Evolutionary conservation across 30 jellyfish, hydroid and myxozoan genomes (phyloP).

Genomic region (Aurelia aurita): DNA sequence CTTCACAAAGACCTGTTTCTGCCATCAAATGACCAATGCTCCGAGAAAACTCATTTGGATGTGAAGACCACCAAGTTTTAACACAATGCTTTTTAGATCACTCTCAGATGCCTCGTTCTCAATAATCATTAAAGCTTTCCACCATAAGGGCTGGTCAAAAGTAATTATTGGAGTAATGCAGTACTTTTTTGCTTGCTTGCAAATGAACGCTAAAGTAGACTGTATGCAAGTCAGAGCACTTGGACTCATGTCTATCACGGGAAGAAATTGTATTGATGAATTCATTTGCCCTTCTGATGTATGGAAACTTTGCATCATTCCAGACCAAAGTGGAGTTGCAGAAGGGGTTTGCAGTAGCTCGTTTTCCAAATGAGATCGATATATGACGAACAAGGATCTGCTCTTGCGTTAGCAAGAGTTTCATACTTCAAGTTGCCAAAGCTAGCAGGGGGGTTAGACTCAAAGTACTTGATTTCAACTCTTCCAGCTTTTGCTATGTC

Average conservation of each 20-base stretch:
- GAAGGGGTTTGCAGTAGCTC: too few species aligned
- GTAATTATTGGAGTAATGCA: conserved; percentile 31
- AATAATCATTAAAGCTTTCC: conserved; percentile 21
- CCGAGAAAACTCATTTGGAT: too few species aligned
- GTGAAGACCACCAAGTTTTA: conserved; percentile 33
- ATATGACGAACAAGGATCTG: too few species aligned
- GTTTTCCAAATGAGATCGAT: too few species aligned
- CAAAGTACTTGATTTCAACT: neutral
- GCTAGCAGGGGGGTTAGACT: neutral
- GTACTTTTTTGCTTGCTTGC: conserved; percentile 15
- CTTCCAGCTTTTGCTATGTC: neutral
- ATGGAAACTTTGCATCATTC: conserved; percentile 33
- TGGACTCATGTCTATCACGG: conserved; percentile 53
- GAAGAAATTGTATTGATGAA: conserved; percentile 24
- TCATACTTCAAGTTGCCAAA: neutral
- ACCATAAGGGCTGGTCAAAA: conserved; percentile 67
- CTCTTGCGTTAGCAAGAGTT: neutral
- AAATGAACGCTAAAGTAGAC: conserved; percentile 31
- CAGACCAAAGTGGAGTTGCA: conserved; percentile 70
- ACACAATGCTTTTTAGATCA: neutral
- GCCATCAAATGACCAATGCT: too few species aligned
- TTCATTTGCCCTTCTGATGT: conserved; percentile 40
- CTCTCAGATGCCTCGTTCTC: conserved; percentile 4
- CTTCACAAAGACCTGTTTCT: too few species aligned
- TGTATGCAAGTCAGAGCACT: conserved; percentile 20